Evolutionary conservation across 1,140 invertebrate species (phyloP).

Genomic region (Drosophila pectinifera): DNA sequence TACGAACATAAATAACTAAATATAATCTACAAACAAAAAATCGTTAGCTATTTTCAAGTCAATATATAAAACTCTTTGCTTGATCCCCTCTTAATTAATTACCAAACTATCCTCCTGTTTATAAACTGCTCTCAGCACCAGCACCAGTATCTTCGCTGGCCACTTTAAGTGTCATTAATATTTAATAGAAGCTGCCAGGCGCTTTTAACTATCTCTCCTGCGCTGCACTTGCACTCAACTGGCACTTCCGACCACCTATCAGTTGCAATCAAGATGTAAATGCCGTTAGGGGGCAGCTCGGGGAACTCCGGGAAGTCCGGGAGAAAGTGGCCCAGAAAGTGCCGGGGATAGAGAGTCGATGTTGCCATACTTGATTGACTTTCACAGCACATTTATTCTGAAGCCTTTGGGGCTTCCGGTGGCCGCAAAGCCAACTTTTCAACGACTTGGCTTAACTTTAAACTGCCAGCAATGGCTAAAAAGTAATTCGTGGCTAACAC

Average conservation of each 20-base stretch:
- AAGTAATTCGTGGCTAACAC: slow-evolving; percentile 52
- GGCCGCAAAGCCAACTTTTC: slow-evolving; percentile 72
- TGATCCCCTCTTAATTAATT: slow-evolving; percentile 22
- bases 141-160: neutral
- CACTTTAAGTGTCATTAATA: slow-evolving; percentile 39
- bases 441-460: slow-evolving; percentile 79
- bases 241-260: slow-evolving; percentile 46
- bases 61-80: neutral
- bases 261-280: slow-evolving; percentile 64
- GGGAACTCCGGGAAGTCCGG: slow-evolving; percentile 5
- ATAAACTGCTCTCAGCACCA: slow-evolving; percentile 12
- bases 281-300: slow-evolving; percentile 16
- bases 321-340: slow-evolving; percentile 14
- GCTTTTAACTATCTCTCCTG: slow-evolving; percentile 31
- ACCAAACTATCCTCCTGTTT: slow-evolving; percentile 7
- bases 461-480: slow-evolving; percentile 54
- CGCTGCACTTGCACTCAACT: slow-evolving; percentile 1
- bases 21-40: too few species aligned
- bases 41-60: neutral
- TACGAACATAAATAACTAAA: too few species aligned
- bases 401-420: slow-evolving; percentile 28
- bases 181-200: slow-evolving; percentile 42
- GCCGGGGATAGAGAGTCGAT: slow-evolving; percentile 43
- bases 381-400: slow-evolving; percentile 80
- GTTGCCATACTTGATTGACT: slow-evolving; percentile 81